A percentile compares a stretch with the other conserved stretches of the same genome.
Evolutionary conservation across 1,140 invertebrate genomes (phyloP).

Genomic region (Maconellicoccus hirsutus): DNA sequence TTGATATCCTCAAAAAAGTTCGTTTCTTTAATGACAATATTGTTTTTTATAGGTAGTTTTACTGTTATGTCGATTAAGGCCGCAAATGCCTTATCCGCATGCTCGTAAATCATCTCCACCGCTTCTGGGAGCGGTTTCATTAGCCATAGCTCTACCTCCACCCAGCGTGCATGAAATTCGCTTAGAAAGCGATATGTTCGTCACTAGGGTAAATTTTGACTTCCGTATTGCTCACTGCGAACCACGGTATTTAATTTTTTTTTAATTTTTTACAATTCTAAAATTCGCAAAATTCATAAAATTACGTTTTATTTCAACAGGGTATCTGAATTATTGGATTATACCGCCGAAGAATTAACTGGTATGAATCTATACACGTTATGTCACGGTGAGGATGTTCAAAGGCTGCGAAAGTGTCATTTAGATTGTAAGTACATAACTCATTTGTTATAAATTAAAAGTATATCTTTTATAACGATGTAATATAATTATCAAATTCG

Average conservation of each 20-base stretch:
- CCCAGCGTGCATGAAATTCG: conserved; percentile 93
- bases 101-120: conserved; percentile 69
- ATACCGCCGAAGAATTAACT: conserved; percentile 82
- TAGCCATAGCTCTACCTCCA: conserved; percentile 89
- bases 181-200: conserved; percentile 92
- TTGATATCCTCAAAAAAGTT: no score
- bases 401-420: conserved; percentile 83
- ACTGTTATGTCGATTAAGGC: conserved; percentile 75
- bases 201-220: conserved; percentile 88
- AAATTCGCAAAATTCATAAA: not conserved
- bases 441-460: conserved; percentile 28
- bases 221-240: conserved; percentile 94
- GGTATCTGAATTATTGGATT: conserved; percentile 84
- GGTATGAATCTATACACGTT: conserved; percentile 87
- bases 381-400: conserved; percentile 89
- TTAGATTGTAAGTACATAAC: conserved; percentile 89
- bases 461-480: no score
- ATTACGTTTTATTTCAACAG: conserved; percentile 38
- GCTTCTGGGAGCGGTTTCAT: conserved; percentile 80
- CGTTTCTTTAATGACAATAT: not conserved
- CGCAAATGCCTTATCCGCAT: conserved; percentile 83
- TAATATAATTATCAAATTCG: no score
- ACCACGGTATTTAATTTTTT: conserved; percentile 57
- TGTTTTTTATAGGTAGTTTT: conserved; percentile 66
- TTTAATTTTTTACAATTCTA: not conserved